Evolutionary conservation across 2,113 vertebrate genomes (phyloP).

Genomic region (Triplophysa tibetana): DNA sequence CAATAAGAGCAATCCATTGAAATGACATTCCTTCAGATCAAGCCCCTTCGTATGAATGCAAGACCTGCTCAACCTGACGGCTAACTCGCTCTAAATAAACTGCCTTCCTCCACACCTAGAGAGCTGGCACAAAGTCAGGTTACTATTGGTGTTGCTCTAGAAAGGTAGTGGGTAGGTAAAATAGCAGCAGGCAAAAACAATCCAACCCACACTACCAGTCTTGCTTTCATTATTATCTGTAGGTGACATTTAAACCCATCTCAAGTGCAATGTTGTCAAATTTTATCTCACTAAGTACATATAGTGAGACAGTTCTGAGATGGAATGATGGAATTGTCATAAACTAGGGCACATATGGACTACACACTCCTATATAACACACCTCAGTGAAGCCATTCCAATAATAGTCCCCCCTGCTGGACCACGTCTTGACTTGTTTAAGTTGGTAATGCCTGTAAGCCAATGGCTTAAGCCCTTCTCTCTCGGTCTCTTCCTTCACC

Average conservation of each 20-base stretch:
- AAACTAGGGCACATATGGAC: slow-evolving; percentile 44
- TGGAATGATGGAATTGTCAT: slow-evolving; percentile 6
- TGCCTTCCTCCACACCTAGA: slow-evolving; percentile 58
- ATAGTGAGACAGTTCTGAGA: not conserved
- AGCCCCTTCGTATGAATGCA: slow-evolving; percentile 61
- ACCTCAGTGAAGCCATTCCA: slow-evolving; percentile 42
- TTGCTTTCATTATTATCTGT: not conserved
- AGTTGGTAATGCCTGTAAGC: slow-evolving; percentile 42
- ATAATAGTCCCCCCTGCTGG: slow-evolving; percentile 44
- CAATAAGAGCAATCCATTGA: slow-evolving; percentile 62
- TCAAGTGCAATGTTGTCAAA: not conserved
- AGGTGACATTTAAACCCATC: not conserved
- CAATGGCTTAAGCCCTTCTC: slow-evolving; percentile 27
- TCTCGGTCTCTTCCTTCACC: slow-evolving; percentile 34
- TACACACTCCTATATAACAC: slow-evolving; percentile 37
- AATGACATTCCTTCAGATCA: slow-evolving; percentile 70
- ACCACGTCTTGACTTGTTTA: slow-evolving; percentile 43
- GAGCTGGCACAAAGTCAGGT: slow-evolving; percentile 55
- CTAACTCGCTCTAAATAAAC: slow-evolving; percentile 46
- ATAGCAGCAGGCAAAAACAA: not conserved
- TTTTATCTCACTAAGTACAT: not conserved
- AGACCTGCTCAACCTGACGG: slow-evolving; percentile 72
- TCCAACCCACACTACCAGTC: slow-evolving; percentile 22
- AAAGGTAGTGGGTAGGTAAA: slow-evolving; percentile 52
- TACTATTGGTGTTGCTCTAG: slow-evolving; percentile 46